Conservation (phyloP, 2,888 invertebrate genomes). For the Venusia cambrica region DNA sequence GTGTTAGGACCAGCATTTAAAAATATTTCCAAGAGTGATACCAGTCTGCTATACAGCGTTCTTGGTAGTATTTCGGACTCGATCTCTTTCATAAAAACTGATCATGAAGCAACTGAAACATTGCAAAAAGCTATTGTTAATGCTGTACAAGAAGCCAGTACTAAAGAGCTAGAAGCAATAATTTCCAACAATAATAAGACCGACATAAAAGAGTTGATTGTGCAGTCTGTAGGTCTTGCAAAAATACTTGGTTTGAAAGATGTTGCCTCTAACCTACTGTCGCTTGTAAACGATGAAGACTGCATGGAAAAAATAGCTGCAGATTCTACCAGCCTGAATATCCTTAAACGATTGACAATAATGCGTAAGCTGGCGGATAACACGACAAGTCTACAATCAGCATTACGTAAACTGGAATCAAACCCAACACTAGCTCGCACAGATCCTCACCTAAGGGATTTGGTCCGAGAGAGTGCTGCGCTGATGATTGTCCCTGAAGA, state of each 20-base stretch:
- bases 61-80: slow-evolving; percentile 82
- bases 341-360: slow-evolving; percentile 85
- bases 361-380: slow-evolving; percentile 87
- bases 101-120: slow-evolving; percentile 83
- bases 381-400: slow-evolving; percentile 82
- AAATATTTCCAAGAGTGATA: slow-evolving; percentile 83
- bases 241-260: slow-evolving; percentile 85
- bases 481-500: slow-evolving; percentile 85
- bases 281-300: slow-evolving; percentile 77
- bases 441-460: slow-evolving; percentile 85
- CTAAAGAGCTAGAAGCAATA: slow-evolving; percentile 78
- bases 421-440: slow-evolving; percentile 85
- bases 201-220: slow-evolving; percentile 69
- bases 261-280: slow-evolving; percentile 79
- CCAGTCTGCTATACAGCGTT: slow-evolving; percentile 81
- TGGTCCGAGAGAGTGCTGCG: slow-evolving; percentile 87
- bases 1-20: slow-evolving; percentile 83
- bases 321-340: slow-evolving; percentile 82
- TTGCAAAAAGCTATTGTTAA: slow-evolving; percentile 85
- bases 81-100: slow-evolving; percentile 81
- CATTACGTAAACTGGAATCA: slow-evolving; percentile 82
- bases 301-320: slow-evolving; percentile 78
- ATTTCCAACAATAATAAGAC: slow-evolving; percentile 72
- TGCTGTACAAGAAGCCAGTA: slow-evolving; percentile 83
- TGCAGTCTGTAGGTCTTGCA: slow-evolving; percentile 86